phyloP scores from a whole-genome alignment of 2,797 vertebrate genomes.

The Leontopithecus rosalia region DNA sequence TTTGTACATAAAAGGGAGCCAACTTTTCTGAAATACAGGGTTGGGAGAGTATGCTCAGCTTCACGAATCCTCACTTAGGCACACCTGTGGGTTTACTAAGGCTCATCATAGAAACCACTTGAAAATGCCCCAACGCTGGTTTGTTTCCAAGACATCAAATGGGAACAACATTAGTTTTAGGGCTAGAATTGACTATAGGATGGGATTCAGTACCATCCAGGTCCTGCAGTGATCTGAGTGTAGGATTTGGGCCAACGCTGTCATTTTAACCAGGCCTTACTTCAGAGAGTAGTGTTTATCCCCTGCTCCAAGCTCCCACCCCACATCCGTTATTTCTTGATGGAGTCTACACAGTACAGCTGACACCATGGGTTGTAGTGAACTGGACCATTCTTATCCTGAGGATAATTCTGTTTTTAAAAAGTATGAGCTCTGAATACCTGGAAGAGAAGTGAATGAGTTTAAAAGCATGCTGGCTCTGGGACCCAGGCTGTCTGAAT shows the following conservation, averaged over 20 bases:
- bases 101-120: slow-evolving; percentile 48
- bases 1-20: slow-evolving; percentile 60
- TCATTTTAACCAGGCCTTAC: background rate
- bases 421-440: background rate
- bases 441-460: background rate
- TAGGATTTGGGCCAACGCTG: rapidly evolving
- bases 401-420: background rate
- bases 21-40: slow-evolving; percentile 1
- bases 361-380: background rate
- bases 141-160: slow-evolving; percentile 4
- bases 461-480: background rate
- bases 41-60: background rate
- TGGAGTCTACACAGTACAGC: background rate
- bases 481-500: background rate
- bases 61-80: background rate
- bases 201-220: background rate
- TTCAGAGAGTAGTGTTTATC: background rate
- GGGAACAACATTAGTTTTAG: background rate
- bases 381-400: background rate
- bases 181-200: background rate
- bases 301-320: background rate
- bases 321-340: background rate
- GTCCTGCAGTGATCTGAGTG: background rate
- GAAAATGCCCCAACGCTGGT: background rate
- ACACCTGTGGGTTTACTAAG: background rate